These are phyloP conservation scores for Oryzias celebensis DNA, from an alignment of 2,113 vertebrate genomes.

Conservation along the genomic window DNA sequence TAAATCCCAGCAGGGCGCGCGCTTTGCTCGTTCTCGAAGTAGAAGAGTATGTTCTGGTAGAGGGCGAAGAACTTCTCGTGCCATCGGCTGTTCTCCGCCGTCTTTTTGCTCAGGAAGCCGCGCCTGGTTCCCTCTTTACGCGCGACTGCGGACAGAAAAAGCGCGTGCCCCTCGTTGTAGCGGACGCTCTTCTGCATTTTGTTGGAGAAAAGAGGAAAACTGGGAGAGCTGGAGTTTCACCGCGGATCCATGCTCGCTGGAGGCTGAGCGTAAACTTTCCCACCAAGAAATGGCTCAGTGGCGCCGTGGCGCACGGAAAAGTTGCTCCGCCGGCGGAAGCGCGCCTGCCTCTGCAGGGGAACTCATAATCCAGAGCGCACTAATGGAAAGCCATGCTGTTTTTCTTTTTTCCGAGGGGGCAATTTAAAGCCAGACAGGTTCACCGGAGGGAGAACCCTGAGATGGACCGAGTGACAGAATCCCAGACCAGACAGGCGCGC, in stretches of 20 bases:
- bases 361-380: constrained; percentile 47
- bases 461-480: constrained; percentile 60
- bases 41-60: constrained; percentile 95
- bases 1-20: constrained; percentile 92
- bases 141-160: constrained; percentile 88
- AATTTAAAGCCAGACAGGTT: not conserved
- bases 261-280: constrained; percentile 45
- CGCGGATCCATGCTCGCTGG: constrained; percentile 31
- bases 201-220: constrained; percentile 3
- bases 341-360: constrained; percentile 41
- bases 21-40: constrained; percentile 96
- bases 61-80: constrained; percentile 97
- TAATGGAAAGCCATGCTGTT: constrained; percentile 44
- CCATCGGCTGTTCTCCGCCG: constrained; percentile 94
- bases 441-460: constrained; percentile 28
- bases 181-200: constrained; percentile 96
- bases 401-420: constrained; percentile 1
- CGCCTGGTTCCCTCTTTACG: constrained; percentile 94
- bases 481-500: constrained; percentile 74
- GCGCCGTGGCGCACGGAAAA: constrained; percentile 62
- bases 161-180: constrained; percentile 95
- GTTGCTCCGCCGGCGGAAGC: constrained; percentile 57
- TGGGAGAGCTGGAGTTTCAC: constrained; percentile 29
- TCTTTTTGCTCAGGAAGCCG: constrained; percentile 92
- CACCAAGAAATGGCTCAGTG: constrained; percentile 37